Evolutionary conservation across 2,888 invertebrate genomes (phyloP).

Genomic region (Nomada hirtipes): DNA sequence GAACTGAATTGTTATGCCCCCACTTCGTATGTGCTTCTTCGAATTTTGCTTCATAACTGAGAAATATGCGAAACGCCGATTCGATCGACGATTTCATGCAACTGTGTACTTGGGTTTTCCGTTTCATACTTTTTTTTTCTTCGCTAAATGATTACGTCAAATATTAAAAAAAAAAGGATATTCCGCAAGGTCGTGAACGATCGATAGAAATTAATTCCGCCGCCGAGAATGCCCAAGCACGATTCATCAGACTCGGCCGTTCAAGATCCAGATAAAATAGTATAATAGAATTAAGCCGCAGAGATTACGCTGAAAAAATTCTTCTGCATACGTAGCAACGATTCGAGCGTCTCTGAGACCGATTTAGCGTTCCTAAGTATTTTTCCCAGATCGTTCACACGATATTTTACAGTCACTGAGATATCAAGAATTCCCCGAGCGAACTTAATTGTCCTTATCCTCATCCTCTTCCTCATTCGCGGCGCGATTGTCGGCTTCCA

Average conservation of each 20-base stretch:
- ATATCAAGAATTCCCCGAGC: slow-evolving; percentile 22
- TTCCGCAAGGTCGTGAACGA: neutral
- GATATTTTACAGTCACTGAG: slow-evolving; percentile 19
- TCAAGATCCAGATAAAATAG: neutral
- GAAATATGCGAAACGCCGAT: neutral
- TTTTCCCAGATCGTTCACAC: slow-evolving; percentile 42
- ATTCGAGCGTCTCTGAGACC: neutral
- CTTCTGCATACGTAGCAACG: neutral
- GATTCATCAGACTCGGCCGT: no score
- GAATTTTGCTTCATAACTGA: neutral
- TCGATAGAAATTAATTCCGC: neutral
- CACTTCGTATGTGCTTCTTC: neutral
- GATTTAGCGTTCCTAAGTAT: neutral
- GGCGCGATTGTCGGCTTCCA: slow-evolving; percentile 62
- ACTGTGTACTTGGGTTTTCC: neutral
- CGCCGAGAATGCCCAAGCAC: no score
- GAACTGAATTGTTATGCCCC: neutral
- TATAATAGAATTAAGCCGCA: neutral
- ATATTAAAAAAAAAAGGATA: neutral
- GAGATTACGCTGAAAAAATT: slow-evolving; percentile 1
- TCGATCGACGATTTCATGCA: slow-evolving; percentile 5
- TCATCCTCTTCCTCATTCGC: slow-evolving; percentile 52
- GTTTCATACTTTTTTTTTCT: neutral
- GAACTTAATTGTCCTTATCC: slow-evolving; percentile 50
- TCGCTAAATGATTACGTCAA: slow-evolving; percentile 14